Evolutionary conservation across 2,113 vertebrate species (phyloP).

Genomic region (Taurulus bubalis): DNA sequence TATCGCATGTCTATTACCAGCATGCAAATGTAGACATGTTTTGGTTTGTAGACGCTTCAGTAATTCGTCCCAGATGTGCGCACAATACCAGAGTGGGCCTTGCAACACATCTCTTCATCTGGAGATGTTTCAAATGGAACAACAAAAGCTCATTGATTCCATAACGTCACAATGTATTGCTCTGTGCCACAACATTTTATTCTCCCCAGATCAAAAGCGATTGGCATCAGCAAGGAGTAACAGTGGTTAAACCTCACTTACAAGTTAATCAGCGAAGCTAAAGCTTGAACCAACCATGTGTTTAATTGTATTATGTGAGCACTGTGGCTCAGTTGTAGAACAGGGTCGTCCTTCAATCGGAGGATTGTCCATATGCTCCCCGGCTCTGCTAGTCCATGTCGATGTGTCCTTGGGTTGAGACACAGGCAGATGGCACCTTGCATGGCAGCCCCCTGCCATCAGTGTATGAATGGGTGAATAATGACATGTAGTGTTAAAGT

Average conservation of each 20-base stretch:
- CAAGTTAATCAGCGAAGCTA: background rate
- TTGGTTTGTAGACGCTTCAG: conserved; percentile 3
- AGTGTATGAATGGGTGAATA: no score
- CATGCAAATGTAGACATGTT: conserved; percentile 22
- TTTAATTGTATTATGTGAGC: background rate
- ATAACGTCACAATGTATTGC: background rate
- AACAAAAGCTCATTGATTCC: background rate
- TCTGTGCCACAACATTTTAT: background rate
- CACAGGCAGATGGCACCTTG: no score
- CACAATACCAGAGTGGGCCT: background rate
- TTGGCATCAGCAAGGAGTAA: background rate
- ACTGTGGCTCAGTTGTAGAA: no score
- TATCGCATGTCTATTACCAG: background rate
- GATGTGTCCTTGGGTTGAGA: no score
- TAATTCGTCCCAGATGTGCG: conserved; percentile 50
- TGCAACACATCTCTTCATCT: conserved; percentile 2
- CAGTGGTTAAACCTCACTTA: background rate
- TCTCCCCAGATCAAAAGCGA: conserved; percentile 11
- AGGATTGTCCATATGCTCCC: no score
- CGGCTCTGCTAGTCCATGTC: no score
- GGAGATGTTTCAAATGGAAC: conserved; percentile 9
- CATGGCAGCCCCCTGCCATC: no score
- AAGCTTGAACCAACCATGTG: background rate
- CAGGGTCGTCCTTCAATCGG: no score
- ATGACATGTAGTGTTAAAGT: no score